phyloP scores from a whole-genome alignment of 2,797 vertebrate species.

The Triplophysa yarkandensis region DNA sequence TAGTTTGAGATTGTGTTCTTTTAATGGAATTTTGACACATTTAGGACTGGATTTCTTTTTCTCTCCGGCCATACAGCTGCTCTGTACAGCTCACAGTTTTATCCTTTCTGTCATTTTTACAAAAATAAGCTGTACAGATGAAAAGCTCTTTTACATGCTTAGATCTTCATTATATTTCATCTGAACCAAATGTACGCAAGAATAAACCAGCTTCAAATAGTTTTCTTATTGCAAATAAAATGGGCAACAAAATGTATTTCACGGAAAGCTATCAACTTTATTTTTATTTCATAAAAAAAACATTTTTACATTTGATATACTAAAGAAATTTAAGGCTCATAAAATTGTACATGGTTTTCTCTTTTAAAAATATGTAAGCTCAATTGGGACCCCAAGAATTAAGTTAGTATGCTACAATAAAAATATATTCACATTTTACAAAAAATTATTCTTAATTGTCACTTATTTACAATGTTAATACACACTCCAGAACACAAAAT shows the following conservation, averaged over 20 bases:
- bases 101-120: neutral
- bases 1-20: neutral
- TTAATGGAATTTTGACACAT: neutral
- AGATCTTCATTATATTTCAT: neutral
- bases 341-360: constrained; percentile 29
- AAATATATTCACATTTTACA: constrained; percentile 74
- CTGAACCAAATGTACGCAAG: neutral
- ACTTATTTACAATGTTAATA: constrained; percentile 72
- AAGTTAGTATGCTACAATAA: constrained; percentile 79
- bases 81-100: neutral
- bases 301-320: constrained; percentile 59
- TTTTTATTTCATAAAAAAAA: constrained; percentile 58
- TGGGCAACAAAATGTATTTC: neutral
- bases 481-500: constrained; percentile 58
- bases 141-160: constrained; percentile 12
- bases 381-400: constrained; percentile 69
- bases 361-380: constrained; percentile 56
- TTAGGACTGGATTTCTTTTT: neutral
- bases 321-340: constrained; percentile 72
- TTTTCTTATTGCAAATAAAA: neutral
- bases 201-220: neutral
- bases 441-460: constrained; percentile 71
- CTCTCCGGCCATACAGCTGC: neutral
- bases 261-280: neutral
- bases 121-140: neutral